A percentile compares a stretch with the other conserved stretches of the same genome.
phyloP scores from a whole-genome alignment of 2,797 vertebrate species.

The Allobates femoralis region DNA sequence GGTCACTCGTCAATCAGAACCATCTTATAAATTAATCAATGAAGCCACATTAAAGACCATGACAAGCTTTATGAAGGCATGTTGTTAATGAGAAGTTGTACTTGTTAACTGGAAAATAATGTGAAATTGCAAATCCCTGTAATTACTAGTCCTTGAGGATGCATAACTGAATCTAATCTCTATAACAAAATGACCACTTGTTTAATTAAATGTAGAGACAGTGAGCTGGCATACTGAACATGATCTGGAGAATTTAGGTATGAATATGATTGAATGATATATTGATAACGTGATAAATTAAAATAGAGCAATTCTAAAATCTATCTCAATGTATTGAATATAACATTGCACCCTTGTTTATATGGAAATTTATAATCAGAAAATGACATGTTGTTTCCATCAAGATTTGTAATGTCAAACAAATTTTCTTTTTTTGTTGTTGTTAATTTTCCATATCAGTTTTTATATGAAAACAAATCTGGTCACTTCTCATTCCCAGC shows the following conservation, averaged over 20 bases:
- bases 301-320: neutral
- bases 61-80: constrained; percentile 35
- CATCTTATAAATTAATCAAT: constrained; percentile 30
- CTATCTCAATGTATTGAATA: neutral
- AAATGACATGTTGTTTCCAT: too few species aligned
- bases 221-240: constrained; percentile 11
- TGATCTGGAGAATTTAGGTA: constrained; percentile 4
- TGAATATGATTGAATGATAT: neutral
- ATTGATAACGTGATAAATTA: neutral
- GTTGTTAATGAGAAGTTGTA: constrained; percentile 58
- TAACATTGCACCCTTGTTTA: neutral
- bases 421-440: too few species aligned
- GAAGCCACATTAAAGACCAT: constrained; percentile 29
- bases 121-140: constrained; percentile 50
- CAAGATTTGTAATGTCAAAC: too few species aligned
- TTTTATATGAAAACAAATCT: too few species aligned
- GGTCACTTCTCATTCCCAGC: too few species aligned
- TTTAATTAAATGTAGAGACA: constrained; percentile 41
- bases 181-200: constrained; percentile 31
- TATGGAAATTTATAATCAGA: neutral
- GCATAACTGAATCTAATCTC: constrained; percentile 54
- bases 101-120: constrained; percentile 61
- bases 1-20: neutral
- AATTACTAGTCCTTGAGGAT: constrained; percentile 50
- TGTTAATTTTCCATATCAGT: too few species aligned